These are phyloP conservation scores for Periplaneta americana DNA, from an alignment of 1,140 invertebrate genomes.

Conservation along the genomic window DNA sequence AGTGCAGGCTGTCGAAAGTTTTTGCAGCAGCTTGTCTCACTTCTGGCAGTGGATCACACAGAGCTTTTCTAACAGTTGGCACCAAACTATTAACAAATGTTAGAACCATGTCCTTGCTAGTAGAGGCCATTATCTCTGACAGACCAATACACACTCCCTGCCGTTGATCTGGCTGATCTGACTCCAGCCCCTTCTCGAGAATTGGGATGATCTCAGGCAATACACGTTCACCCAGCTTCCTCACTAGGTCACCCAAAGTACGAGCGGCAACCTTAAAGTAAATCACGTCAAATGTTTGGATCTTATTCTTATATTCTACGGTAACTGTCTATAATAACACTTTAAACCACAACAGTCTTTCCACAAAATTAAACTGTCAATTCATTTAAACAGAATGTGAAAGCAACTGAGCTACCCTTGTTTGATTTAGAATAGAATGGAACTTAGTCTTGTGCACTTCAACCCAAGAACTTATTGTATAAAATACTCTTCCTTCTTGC, in stretches of 20 bases:
- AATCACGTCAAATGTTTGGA: no score
- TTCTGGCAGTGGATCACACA: conserved; percentile 89
- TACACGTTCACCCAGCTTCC: conserved; percentile 96
- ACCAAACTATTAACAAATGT: conserved; percentile 93
- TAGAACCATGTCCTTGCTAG: conserved; percentile 90
- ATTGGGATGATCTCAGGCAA: conserved; percentile 98
- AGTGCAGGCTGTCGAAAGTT: conserved; percentile 94
- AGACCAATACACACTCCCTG: conserved; percentile 98
- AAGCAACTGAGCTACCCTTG: no score
- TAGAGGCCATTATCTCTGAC: conserved; percentile 96
- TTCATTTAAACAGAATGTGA: no score
- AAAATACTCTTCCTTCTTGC: no score
- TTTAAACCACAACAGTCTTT: no score
- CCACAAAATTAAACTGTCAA: no score
- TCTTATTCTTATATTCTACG: no score
- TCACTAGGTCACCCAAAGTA: conserved; percentile 94
- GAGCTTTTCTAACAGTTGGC: conserved; percentile 90
- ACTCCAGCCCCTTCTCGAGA: conserved; percentile 87
- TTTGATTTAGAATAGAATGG: no score
- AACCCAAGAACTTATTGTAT: no score
- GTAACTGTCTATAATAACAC: no score
- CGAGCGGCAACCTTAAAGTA: conserved; percentile 92
- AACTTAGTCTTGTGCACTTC: no score
- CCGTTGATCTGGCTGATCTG: conserved; percentile 84
- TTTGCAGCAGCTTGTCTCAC: conserved; percentile 92